These are phyloP conservation scores for Myrmecobius fasciatus DNA, from an alignment of 2,113 vertebrate species.

Conservation along the genomic window DNA sequence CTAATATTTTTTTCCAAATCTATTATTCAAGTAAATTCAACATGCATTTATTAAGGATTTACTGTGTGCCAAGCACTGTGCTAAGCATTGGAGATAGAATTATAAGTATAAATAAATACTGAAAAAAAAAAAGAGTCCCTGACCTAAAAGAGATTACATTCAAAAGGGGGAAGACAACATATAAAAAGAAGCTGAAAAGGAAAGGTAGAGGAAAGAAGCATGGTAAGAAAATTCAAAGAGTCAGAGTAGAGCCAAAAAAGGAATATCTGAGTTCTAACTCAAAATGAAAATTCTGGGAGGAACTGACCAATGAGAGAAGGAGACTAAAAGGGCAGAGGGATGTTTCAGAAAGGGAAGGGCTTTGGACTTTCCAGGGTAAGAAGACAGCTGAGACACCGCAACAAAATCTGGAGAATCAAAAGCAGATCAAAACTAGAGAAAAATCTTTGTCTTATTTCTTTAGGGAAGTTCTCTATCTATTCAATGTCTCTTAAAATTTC, in stretches of 20 bases:
- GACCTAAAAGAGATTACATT: background rate
- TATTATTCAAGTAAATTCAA: background rate
- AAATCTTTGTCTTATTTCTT: background rate
- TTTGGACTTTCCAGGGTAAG: background rate
- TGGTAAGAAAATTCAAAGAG: background rate
- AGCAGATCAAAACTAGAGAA: background rate
- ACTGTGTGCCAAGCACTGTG: background rate
- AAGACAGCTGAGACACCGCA: background rate
- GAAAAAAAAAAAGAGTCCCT: background rate
- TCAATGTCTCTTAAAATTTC: background rate
- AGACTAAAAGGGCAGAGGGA: background rate
- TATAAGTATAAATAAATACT: background rate
- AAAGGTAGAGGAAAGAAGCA: background rate
- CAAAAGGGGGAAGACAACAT: background rate
- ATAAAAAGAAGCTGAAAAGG: background rate
- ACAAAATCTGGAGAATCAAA: background rate
- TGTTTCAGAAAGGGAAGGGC: background rate
- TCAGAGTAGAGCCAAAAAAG: background rate
- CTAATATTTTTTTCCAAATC: background rate
- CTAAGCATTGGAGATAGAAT: background rate
- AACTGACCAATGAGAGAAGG: background rate
- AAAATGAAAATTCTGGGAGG: background rate
- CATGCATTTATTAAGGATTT: background rate
- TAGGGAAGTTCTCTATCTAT: background rate
- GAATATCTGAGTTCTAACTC: background rate